Evolutionary conservation across 1,140 invertebrate genomes (phyloP).

Genomic region (Neodiprion pinetum): DNA sequence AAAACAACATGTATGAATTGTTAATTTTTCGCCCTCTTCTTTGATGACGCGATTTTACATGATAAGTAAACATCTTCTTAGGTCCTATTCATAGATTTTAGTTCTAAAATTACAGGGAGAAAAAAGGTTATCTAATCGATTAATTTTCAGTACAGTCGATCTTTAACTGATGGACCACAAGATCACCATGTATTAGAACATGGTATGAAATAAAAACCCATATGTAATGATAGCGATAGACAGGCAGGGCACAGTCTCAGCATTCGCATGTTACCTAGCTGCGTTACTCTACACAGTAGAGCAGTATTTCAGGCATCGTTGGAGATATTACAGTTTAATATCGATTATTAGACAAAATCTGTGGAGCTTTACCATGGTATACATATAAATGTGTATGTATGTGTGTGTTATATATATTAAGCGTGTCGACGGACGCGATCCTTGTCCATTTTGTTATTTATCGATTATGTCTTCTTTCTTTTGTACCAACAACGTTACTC

Average conservation of each 20-base stretch:
- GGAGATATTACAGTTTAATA: conserved; percentile 36
- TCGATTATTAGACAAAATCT: conserved; percentile 37
- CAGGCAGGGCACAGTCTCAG: conserved; percentile 10
- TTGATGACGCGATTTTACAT: not conserved
- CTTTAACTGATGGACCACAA: too few relatives aligned
- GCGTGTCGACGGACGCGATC: too few relatives aligned
- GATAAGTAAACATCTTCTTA: too few relatives aligned
- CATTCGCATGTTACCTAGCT: conserved; percentile 20
- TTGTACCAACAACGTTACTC: conserved; percentile 32
- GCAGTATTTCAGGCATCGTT: conserved; percentile 40
- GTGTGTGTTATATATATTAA: too few relatives aligned
- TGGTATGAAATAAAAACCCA: not conserved
- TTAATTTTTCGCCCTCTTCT: too few relatives aligned
- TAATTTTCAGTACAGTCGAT: too few relatives aligned
- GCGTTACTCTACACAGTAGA: conserved; percentile 48
- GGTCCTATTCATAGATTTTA: too few relatives aligned
- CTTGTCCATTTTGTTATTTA: not conserved
- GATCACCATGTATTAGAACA: too few relatives aligned
- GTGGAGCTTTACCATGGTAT: conserved; percentile 27
- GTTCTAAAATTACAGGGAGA: too few relatives aligned
- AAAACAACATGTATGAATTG: too few relatives aligned
- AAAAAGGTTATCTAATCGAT: too few relatives aligned
- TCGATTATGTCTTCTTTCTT: conserved; percentile 12
- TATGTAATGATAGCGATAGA: not conserved
- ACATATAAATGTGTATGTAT: conserved; percentile 30